Evolutionary conservation across 2,113 vertebrate species (phyloP).

Genomic region (Garra rufa): DNA sequence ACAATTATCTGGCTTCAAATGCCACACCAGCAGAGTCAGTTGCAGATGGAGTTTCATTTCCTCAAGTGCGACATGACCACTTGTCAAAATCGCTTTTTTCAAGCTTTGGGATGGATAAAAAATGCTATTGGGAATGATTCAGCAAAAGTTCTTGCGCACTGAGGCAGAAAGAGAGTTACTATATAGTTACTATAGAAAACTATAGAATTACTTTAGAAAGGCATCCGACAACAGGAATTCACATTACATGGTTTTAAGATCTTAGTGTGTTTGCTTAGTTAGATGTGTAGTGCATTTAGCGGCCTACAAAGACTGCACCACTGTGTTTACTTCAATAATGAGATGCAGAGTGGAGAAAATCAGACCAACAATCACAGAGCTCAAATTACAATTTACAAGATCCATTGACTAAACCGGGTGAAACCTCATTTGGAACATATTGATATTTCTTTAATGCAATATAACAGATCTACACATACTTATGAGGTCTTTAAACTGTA

Average conservation of each 20-base stretch:
- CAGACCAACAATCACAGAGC: background rate
- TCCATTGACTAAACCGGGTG: background rate
- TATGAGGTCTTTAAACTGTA: background rate
- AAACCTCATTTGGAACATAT: conserved; percentile 28
- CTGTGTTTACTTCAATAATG: background rate
- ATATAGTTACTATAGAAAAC: background rate
- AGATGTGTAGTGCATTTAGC: background rate
- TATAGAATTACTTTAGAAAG: background rate
- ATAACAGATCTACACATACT: background rate
- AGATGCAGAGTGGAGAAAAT: background rate
- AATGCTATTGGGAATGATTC: background rate
- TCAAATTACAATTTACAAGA: background rate
- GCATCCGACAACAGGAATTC: background rate
- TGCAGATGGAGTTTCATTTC: background rate
- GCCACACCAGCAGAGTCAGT: background rate
- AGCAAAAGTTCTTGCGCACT: background rate
- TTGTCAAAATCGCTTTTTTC: background rate
- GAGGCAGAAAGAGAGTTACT: background rate
- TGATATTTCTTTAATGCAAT: conserved; percentile 16
- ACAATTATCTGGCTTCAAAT: conserved; percentile 1
- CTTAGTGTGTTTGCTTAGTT: background rate
- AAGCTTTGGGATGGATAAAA: background rate
- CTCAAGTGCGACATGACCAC: background rate
- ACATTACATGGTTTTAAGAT: background rate
- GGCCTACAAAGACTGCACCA: background rate